Percentiles rank a stretch among this genome's conserved stretches.
These are phyloP conservation scores for Brachyptera risi DNA, from an alignment of 2,888 invertebrate species.

Conservation along the genomic window DNA sequence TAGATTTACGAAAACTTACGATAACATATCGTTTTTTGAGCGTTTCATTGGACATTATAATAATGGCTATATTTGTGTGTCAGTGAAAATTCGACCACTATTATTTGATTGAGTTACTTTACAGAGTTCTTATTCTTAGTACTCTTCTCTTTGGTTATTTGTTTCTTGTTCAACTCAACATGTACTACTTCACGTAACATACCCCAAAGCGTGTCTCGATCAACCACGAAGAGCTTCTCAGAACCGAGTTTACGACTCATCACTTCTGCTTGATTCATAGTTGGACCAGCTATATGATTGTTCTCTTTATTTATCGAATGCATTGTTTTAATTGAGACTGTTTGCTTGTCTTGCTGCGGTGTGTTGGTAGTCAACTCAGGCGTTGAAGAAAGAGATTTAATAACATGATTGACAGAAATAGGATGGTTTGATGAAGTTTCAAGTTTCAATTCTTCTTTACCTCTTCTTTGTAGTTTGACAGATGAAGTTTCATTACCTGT, in stretches of 20 bases:
- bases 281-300: constrained; percentile 46
- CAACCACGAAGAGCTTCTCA: constrained; percentile 50
- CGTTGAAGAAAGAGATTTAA: not conserved
- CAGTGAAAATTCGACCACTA: not conserved
- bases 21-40: not conserved
- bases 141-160: not conserved
- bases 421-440: no score
- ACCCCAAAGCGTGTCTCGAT: constrained; percentile 59
- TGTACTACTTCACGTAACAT: constrained; percentile 54
- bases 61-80: not conserved
- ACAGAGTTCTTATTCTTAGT: constrained; percentile 1
- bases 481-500: no score
- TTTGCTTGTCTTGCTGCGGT: constrained; percentile 2
- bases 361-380: not conserved
- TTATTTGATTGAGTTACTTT: not conserved
- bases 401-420: no score
- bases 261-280: not conserved
- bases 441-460: no score
- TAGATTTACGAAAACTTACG: not conserved
- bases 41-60: not conserved
- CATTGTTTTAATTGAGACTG: constrained; percentile 41
- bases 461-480: no score
- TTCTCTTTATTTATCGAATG: constrained; percentile 49
- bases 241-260: not conserved
- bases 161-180: constrained; percentile 38